These are phyloP conservation scores for Tursiops truncatus DNA, from an alignment of 2,113 vertebrate species.

Conservation along the genomic window DNA sequence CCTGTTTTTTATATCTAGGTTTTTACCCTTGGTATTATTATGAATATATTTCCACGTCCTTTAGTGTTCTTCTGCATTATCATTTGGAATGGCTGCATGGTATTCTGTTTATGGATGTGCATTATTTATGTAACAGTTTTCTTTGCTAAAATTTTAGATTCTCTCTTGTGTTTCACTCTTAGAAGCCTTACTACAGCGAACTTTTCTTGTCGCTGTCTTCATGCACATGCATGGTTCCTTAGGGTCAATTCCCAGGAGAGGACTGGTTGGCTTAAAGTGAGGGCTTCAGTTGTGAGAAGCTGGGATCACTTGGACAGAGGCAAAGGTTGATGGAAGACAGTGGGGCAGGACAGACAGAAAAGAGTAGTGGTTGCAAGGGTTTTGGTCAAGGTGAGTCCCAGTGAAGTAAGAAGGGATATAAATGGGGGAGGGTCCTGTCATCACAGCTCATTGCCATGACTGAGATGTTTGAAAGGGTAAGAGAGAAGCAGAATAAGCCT, in stretches of 20 bases:
- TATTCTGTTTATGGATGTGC: neutral
- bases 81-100: neutral
- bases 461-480: neutral
- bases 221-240: neutral
- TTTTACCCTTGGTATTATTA: neutral
- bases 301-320: neutral
- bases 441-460: neutral
- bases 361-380: neutral
- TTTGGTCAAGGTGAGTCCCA: neutral
- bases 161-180: neutral
- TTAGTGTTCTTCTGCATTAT: neutral
- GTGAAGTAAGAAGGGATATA: neutral
- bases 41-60: neutral
- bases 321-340: neutral
- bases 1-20: neutral
- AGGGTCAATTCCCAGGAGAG: neutral
- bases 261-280: neutral
- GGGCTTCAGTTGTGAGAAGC: neutral
- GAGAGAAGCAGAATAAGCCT: neutral
- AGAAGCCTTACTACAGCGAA: neutral
- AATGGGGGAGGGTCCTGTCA: neutral
- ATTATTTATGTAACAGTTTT: neutral
- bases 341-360: neutral
- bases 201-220: neutral
- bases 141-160: neutral